These are phyloP conservation scores for Syrphus vitripennis DNA, from an alignment of 2,888 invertebrate species.

Conservation along the genomic window DNA sequence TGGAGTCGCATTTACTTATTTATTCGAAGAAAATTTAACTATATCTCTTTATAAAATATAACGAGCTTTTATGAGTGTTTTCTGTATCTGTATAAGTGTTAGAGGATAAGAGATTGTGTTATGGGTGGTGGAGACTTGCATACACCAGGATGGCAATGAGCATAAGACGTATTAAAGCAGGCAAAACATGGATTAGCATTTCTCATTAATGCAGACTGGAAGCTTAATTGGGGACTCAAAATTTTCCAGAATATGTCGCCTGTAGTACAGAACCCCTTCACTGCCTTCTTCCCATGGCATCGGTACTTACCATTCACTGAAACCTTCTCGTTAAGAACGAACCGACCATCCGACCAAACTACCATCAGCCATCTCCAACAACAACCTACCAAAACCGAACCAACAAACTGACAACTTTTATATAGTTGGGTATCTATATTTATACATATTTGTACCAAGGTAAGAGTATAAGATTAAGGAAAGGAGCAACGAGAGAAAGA, in stretches of 20 bases:
- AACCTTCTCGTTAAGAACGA: constrained; percentile 23
- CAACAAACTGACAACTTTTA: constrained; percentile 66
- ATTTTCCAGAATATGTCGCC: constrained; percentile 70
- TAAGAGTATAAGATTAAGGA: constrained; percentile 66
- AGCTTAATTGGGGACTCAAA: constrained; percentile 74
- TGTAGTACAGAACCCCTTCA: constrained; percentile 26
- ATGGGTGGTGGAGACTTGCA: constrained; percentile 12
- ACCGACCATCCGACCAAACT: constrained; percentile 15
- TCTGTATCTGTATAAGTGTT: constrained; percentile 13
- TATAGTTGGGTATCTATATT: background rate
- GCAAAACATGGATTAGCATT: constrained; percentile 74
- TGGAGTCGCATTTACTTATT: constrained; percentile 67
- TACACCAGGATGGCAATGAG: constrained; percentile 55
- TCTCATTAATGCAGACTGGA: constrained; percentile 75
- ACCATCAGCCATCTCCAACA: constrained; percentile 31
- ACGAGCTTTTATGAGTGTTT: background rate
- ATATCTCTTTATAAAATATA: constrained; percentile 1
- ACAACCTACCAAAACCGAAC: constrained; percentile 62
- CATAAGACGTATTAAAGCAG: constrained; percentile 71
- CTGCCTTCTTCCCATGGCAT: background rate
- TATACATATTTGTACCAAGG: background rate
- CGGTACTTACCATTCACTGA: constrained; percentile 4
- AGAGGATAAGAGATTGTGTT: constrained; percentile 7
- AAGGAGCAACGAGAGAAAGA: constrained; percentile 19
- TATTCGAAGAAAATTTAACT: constrained; percentile 67